Evolutionary conservation across 64 coral and sea anemone species (phyloP).

Genomic region (Stylophora pistillata): DNA sequence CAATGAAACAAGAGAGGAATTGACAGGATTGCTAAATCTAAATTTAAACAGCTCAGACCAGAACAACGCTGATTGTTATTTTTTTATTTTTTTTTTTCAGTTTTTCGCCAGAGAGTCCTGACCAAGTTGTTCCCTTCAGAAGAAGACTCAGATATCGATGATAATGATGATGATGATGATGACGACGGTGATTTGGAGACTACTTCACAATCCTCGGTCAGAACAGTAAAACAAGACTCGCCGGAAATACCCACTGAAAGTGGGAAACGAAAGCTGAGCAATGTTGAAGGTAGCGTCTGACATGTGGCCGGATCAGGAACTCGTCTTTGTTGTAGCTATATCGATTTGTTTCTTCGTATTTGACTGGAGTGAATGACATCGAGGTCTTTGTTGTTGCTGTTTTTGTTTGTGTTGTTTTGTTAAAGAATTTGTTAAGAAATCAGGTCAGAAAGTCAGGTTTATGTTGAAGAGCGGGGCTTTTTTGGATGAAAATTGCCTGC

Average conservation of each 20-base stretch:
- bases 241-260: neutral
- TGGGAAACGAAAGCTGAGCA: slow-evolving; percentile 2
- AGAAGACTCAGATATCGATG: neutral
- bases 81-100: neutral
- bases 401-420: no score
- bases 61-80: neutral
- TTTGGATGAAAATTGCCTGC: no score
- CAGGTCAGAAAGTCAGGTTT: no score
- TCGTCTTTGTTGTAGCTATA: neutral
- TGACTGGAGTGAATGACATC: no score
- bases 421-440: no score
- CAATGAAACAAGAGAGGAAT: no score
- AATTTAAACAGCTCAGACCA: neutral
- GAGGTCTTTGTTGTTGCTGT: no score
- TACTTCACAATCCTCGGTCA: neutral
- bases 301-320: neutral
- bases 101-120: slow-evolving; percentile 18
- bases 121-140: slow-evolving; percentile 33
- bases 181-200: neutral
- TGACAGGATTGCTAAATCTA: no score
- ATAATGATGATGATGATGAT: neutral
- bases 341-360: no score
- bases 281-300: neutral
- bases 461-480: no score
- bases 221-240: neutral